Percentiles rank a stretch among this genome's conserved stretches.
These are phyloP conservation scores for Malurus alboscapulatus DNA, from an alignment of 2,113 vertebrate genomes.

Conservation along the genomic window DNA sequence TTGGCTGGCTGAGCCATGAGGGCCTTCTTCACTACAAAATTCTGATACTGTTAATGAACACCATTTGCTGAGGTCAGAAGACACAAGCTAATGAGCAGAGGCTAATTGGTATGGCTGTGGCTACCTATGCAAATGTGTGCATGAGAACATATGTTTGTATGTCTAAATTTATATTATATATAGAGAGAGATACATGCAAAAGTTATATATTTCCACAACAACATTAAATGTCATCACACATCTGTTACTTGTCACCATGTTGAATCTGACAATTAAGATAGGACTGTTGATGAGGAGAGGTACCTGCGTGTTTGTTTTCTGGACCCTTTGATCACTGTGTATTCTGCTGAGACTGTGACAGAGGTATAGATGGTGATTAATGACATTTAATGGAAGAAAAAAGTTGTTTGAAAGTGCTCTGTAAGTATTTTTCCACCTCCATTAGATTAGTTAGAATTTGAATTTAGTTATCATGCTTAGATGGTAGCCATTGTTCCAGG, in stretches of 20 bases:
- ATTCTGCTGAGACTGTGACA: not conserved
- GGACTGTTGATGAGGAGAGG: not conserved
- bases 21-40: not conserved
- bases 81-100: not conserved
- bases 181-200: not conserved
- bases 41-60: not conserved
- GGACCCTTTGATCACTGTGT: not conserved
- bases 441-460: slow-evolving; percentile 10
- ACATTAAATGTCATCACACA: not conserved
- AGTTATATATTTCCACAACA: not conserved
- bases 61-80: not conserved
- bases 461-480: not conserved
- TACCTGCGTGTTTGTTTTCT: not conserved
- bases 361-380: not conserved
- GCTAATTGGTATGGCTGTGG: not conserved
- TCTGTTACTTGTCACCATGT: not conserved
- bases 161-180: not conserved
- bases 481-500: not conserved
- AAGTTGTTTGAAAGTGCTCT: not conserved
- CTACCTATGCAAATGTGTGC: not conserved
- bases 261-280: not conserved
- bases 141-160: not conserved
- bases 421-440: not conserved
- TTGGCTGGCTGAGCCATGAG: not conserved
- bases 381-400: not conserved